Base-by-base conservation (phyloP, 2,888 invertebrate species). In the Galerucella nymphaeae region DNA sequence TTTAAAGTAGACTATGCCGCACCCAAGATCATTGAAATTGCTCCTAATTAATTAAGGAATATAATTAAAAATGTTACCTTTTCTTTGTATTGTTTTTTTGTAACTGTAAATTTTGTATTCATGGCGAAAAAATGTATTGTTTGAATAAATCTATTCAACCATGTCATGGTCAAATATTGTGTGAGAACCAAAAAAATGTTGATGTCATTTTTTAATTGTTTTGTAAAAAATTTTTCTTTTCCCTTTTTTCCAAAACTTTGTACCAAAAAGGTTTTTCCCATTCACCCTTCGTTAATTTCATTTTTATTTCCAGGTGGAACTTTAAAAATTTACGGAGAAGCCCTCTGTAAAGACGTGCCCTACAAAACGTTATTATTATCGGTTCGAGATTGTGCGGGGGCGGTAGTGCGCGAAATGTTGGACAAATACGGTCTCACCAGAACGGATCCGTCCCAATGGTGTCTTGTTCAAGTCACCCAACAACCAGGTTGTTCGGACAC, bases 351-450 rank as follows among this genome's bases (percentile, higher is more conserved):
- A 81, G 98, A 98, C 87, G 97, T 98, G 84, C 99, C 99, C 65
- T 99, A 99, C 89, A 99, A 99, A 89, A 99, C 99, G 9, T 89
- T 99, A 69, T 89, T 99, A 80, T 90, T 99, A 77, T 97, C 98
- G 18, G 94, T 97, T 68, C 91, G 95, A 74, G 99, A 99, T 88
- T 93, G 94, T 69, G 98, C 98, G 11, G 94, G 94, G 66, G 93
- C 93, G 80, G 97, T 99, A 68, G 96, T 99, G 68, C 90, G 94
- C 77, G 98, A 99, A 89, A 98, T 99, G 91, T 90, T 99, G 75
- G 94, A 96, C 82, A 99, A 99, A 88, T 99, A 99, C 87, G 98
- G 97, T 48, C 89, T 98, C 82, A 93, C 94, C 75, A 93, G 94
- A 69, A 94, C 94, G 81, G 96, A 98, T 85, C 95, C 97, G 0